Evolutionary conservation across 2,888 invertebrate genomes (phyloP).

Genomic region (Sinotaia quadrata): DNA sequence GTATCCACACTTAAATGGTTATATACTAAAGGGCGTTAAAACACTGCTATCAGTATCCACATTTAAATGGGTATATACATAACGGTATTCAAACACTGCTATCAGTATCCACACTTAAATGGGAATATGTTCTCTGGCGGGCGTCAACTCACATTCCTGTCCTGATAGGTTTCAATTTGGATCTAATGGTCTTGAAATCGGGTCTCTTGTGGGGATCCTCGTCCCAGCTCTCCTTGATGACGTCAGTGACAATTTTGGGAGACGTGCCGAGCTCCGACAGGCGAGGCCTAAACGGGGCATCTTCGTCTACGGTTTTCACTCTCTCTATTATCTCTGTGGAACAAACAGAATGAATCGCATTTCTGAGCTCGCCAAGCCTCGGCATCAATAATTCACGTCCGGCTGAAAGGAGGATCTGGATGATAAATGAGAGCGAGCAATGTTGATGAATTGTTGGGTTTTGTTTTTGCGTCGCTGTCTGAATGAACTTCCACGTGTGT

Average conservation of each 20-base stretch:
- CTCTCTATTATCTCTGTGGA: slow-evolving; percentile 87
- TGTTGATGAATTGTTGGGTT: too few relatives aligned
- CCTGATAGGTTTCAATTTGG: slow-evolving; percentile 90
- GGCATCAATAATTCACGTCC: background rate
- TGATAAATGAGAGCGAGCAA: background rate
- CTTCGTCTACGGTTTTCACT: slow-evolving; percentile 77
- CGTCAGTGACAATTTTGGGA: slow-evolving; percentile 62
- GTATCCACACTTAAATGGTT: too few relatives aligned
- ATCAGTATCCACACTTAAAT: too few relatives aligned
- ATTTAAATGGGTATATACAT: too few relatives aligned
- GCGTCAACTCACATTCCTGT: slow-evolving; percentile 82
- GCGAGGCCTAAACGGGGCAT: slow-evolving; percentile 79
- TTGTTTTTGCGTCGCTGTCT: too few relatives aligned
- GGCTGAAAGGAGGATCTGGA: background rate
- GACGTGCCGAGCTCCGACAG: slow-evolving; percentile 83
- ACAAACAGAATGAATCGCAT: background rate
- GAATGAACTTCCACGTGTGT: too few relatives aligned
- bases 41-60: too few relatives aligned
- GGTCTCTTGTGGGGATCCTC: slow-evolving; percentile 91
- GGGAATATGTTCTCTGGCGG: too few relatives aligned
- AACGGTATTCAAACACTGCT: too few relatives aligned
- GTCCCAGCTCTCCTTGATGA: slow-evolving; percentile 93
- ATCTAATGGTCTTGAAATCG: slow-evolving; percentile 88
- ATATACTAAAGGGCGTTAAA: too few relatives aligned
- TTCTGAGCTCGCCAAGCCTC: background rate